Base-by-base conservation (phyloP, 2,888 invertebrate genomes). In the Cantharis flavilabris region DNA sequence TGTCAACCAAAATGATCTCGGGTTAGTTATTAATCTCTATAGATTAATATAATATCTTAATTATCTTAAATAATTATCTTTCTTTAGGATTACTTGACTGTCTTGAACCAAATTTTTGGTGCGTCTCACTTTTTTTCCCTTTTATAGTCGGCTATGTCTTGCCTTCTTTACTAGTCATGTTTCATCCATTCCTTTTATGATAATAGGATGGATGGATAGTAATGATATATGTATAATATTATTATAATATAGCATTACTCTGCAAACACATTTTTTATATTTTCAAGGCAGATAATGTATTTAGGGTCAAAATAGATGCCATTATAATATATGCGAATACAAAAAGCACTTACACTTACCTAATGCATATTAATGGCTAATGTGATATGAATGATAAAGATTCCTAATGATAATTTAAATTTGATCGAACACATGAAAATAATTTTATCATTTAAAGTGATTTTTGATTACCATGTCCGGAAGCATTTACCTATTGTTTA, bases 381-480 rank as follows among this genome's bases (percentile, higher is more conserved):
- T 73, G 76, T 70, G 73, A 70, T 70, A 73, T 28, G 69, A 18
- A 11, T 62, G 14, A 69, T 77, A 77, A 74, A 63, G 77, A 77
- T 77, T 74, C 26, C 18, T 71, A 69, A 77, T 73, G 69, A 74
- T 71, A 74, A 77, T 77, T 76, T n/a, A 49, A 49, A 49, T 49
- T 49, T 49, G 49, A n/a, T n/a, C n/a, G 49, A 49, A 49, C 49
- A 49, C 5, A 49, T n/a, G 49, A 49, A 49, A 49, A 49, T 49
- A 49, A 49, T 49, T 49, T 49, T 49, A 49, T 49, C 49, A n/a
- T 49, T 49, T 49, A 49, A 49, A 49, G 49, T n/a, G 49, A 9
- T 49, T 49, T 49, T 49, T 49, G 49, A 49, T 49, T 49, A 49
- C 49, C 49, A 49, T 49, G 49, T 49, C 49, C 49, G 49, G 49